Conservation (phyloP, 2,888 invertebrate species). For the Monoplex corrugatus region DNA sequence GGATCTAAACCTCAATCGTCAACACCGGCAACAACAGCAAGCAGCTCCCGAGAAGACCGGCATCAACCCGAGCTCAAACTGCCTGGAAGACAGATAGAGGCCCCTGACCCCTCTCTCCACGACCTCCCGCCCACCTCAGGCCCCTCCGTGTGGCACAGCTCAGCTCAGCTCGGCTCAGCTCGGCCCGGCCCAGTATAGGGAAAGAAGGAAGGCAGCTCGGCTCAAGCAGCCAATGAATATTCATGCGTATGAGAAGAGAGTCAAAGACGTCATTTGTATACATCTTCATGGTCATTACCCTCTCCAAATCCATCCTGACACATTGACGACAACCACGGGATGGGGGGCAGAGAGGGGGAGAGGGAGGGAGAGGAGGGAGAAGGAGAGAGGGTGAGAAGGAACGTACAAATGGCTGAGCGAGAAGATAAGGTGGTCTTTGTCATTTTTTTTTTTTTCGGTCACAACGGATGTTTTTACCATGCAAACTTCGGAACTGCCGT, state of each 20-base stretch:
- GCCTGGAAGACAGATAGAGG: no score
- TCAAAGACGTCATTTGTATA: conserved; percentile 64
- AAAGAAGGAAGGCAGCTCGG: no score
- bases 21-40: no score
- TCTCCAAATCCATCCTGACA: conserved; percentile 22
- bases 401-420: neutral
- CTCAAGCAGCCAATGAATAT: conserved; percentile 57
- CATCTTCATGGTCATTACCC: conserved; percentile 50
- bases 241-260: no score
- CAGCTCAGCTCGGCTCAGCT: conserved; percentile 51
- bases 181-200: no score
- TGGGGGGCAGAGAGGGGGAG: neutral
- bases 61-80: neutral
- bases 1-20: no score
- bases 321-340: neutral
- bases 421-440: neutral
- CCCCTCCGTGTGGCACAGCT: neutral
- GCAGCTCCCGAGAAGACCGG: neutral
- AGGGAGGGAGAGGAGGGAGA: neutral
- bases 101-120: neutral
- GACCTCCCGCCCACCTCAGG: neutral
- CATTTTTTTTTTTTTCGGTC: neutral
- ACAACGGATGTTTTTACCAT: no score
- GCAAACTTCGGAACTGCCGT: no score
- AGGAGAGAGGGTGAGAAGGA: neutral